These are phyloP conservation scores for Trachurus trachurus DNA, from an alignment of 2,797 vertebrate species.

Conservation along the genomic window DNA sequence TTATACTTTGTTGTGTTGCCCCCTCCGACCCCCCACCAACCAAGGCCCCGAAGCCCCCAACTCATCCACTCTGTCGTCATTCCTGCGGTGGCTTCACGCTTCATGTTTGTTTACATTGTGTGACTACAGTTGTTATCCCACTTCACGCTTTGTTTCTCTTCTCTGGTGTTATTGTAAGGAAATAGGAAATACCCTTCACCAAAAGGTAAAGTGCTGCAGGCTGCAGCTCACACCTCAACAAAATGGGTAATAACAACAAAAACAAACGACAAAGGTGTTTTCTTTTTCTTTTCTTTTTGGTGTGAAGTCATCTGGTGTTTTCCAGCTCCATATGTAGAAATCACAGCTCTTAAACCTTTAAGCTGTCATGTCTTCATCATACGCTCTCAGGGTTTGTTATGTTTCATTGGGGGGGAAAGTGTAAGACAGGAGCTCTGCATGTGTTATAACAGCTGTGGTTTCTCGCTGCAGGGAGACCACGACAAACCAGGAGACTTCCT, in stretches of 20 bases:
- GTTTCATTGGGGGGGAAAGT: slow-evolving; percentile 35
- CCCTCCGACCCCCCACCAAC: background rate
- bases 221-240: slow-evolving; percentile 20
- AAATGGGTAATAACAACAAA: slow-evolving; percentile 23
- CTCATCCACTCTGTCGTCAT: slow-evolving; percentile 12
- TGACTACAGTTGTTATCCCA: slow-evolving; percentile 25
- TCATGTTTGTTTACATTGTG: slow-evolving; percentile 37
- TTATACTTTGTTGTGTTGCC: slow-evolving; percentile 12
- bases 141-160: slow-evolving; percentile 17
- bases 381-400: slow-evolving; percentile 17
- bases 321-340: slow-evolving; percentile 27
- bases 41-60: background rate
- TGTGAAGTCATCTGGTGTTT: slow-evolving; percentile 20
- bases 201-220: slow-evolving; percentile 34
- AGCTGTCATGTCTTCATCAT: slow-evolving; percentile 23
- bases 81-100: background rate
- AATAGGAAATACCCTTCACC: slow-evolving; percentile 48
- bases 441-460: slow-evolving; percentile 60
- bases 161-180: slow-evolving; percentile 35
- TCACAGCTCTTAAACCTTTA: slow-evolving; percentile 10
- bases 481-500: slow-evolving; percentile 18
- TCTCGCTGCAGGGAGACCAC: slow-evolving; percentile 19
- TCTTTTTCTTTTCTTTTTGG: background rate
- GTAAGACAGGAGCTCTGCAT: slow-evolving; percentile 33
- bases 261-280: slow-evolving; percentile 16